These are phyloP conservation scores for Phyllostomus hastatus DNA, from an alignment of 2,113 vertebrate genomes.

Conservation along the genomic window DNA sequence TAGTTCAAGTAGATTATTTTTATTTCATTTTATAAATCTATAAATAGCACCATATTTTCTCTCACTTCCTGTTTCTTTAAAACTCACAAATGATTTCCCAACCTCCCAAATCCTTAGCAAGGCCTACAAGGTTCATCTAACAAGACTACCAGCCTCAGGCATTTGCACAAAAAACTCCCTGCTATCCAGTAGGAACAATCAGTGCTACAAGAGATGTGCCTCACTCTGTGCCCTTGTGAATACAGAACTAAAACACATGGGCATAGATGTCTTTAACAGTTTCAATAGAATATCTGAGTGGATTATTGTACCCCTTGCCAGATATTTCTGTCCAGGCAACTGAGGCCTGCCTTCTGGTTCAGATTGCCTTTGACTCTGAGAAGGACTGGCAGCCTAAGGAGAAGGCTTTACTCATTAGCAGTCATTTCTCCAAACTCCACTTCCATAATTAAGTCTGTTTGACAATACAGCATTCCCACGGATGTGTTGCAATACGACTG, in stretches of 20 bases:
- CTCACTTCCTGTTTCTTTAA: conserved; percentile 10
- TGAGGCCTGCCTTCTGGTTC: not conserved
- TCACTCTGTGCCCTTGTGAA: not conserved
- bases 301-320: not conserved
- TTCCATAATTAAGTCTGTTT: not conserved
- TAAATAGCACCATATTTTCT: conserved; percentile 11
- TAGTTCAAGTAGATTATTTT: not conserved
- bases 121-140: not conserved
- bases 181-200: not conserved
- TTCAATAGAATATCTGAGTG: not conserved
- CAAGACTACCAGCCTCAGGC: not conserved
- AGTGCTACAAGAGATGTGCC: not conserved
- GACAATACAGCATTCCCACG: not conserved
- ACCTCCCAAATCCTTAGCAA: not conserved
- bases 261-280: not conserved
- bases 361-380: not conserved
- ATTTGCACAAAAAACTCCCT: not conserved
- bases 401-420: not conserved
- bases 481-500: not conserved
- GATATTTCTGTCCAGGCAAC: not conserved
- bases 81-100: not conserved
- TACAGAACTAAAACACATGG: not conserved
- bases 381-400: not conserved
- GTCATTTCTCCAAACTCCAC: not conserved
- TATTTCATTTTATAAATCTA: conserved; percentile 10